Percentiles rank a stretch among this genome's conserved stretches.
phyloP scores from a whole-genome alignment of 2,797 vertebrate species.

The Neoniphon sammara region DNA sequence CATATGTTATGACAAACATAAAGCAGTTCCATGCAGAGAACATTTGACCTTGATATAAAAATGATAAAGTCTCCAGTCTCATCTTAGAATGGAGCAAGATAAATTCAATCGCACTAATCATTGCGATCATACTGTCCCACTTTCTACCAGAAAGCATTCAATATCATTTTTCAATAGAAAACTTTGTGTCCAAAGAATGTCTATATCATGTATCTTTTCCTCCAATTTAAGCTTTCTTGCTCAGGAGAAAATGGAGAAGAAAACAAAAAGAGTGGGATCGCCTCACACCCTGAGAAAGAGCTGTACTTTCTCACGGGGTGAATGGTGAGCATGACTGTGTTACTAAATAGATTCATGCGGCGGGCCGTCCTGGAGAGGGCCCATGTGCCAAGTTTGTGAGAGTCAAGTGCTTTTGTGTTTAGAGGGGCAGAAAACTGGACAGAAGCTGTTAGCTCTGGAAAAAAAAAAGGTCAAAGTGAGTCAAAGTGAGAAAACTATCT shows the following conservation, averaged over 20 bases:
- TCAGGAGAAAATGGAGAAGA: slow-evolving; percentile 11
- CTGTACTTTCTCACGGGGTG: slow-evolving; percentile 76
- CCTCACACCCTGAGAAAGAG: slow-evolving; percentile 66
- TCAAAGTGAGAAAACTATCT: slow-evolving; percentile 33
- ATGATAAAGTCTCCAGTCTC: slow-evolving; percentile 15
- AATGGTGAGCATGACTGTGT: slow-evolving; percentile 76
- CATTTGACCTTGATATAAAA: not conserved
- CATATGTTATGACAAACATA: not conserved
- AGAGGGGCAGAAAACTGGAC: slow-evolving; percentile 52
- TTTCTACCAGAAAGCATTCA: slow-evolving; percentile 1
- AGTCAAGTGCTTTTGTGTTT: slow-evolving; percentile 61
- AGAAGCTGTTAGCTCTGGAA: slow-evolving; percentile 34
- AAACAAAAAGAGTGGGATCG: slow-evolving; percentile 37
- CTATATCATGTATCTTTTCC: not conserved
- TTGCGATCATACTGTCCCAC: not conserved
- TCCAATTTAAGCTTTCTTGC: slow-evolving; percentile 1
- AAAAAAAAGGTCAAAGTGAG: slow-evolving; percentile 25
- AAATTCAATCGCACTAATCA: not conserved
- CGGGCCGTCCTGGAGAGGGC: slow-evolving; percentile 40
- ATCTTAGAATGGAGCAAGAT: not conserved
- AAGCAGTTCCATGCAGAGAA: not conserved
- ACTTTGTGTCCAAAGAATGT: slow-evolving; percentile 3
- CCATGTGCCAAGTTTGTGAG: slow-evolving; percentile 70
- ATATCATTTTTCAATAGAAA: not conserved
- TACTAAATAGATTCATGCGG: slow-evolving; percentile 77